A percentile compares a stretch with the other conserved stretches of the same genome.
Conservation (phyloP, 2,888 invertebrate genomes). For the Blastobasis adustella region DNA sequence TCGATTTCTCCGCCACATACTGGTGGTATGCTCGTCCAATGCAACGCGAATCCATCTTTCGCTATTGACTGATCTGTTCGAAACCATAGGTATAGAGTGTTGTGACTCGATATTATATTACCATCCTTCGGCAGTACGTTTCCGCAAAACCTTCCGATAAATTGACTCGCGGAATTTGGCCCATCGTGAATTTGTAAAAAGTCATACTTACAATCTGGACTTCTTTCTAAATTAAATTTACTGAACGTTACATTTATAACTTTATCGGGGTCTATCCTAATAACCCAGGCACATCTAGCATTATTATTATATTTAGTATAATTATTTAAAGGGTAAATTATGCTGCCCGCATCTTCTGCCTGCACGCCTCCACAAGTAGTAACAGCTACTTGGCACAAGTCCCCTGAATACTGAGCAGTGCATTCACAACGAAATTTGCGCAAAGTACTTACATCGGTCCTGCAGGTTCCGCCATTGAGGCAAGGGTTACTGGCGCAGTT, state of each 20-base stretch:
- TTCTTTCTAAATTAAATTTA: constrained; percentile 82
- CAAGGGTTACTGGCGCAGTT: constrained; percentile 85
- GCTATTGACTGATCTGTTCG: constrained; percentile 80
- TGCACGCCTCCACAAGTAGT: constrained; percentile 60
- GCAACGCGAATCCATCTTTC: constrained; percentile 83
- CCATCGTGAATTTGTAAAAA: constrained; percentile 92
- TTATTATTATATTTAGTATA: constrained; percentile 73
- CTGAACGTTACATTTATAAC: constrained; percentile 88
- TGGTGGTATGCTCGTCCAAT: constrained; percentile 85
- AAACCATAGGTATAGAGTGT: constrained; percentile 87
- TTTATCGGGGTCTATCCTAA: constrained; percentile 78
- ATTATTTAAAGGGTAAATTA: constrained; percentile 77
- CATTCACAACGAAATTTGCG: constrained; percentile 78
- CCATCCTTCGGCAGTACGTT: constrained; percentile 79
- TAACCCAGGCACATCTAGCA: constrained; percentile 87
- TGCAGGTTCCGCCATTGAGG: constrained; percentile 86
- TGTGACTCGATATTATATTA: constrained; percentile 82
- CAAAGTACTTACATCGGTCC: constrained; percentile 26
- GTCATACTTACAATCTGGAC: constrained; percentile 80
- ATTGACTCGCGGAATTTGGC: constrained; percentile 78
- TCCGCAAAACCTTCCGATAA: constrained; percentile 90
- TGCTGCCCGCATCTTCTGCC: constrained; percentile 70
- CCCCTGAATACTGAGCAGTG: constrained; percentile 78
- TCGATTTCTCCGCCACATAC: constrained; percentile 82
- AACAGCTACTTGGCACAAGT: constrained; percentile 74